These are phyloP conservation scores for Gadopsis bispinosus DNA, from an alignment of 2,797 vertebrate species.

Conservation along the genomic window DNA sequence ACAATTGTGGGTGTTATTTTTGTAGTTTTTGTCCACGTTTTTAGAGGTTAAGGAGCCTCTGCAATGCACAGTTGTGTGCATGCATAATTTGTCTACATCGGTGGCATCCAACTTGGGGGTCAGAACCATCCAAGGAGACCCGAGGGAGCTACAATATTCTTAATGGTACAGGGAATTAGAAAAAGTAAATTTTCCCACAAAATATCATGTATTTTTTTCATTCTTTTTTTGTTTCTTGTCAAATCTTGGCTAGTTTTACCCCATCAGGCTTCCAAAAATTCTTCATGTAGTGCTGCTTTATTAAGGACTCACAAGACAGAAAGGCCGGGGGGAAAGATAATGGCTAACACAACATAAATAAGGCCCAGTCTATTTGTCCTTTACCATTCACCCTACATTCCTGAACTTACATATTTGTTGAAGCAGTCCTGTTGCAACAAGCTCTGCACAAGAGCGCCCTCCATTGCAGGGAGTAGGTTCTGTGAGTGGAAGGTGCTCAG, in stretches of 20 bases:
- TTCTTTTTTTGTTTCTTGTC: background rate
- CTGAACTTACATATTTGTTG: slow-evolving; percentile 87
- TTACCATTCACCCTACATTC: background rate
- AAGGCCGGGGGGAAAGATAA: background rate
- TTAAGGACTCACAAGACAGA: background rate
- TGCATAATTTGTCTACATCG: background rate
- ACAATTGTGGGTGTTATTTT: background rate
- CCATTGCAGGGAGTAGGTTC: slow-evolving; percentile 89
- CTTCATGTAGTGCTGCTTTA: background rate
- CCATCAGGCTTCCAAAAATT: background rate
- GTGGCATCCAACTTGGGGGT: background rate
- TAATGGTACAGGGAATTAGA: background rate
- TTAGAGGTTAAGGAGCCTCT: background rate
- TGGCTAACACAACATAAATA: background rate
- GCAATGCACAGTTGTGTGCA: background rate
- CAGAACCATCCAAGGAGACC: background rate
- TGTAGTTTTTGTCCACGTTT: background rate
- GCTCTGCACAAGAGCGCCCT: slow-evolving; percentile 88
- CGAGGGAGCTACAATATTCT: background rate
- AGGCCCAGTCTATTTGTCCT: background rate
- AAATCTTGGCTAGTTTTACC: background rate
- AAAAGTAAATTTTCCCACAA: background rate
- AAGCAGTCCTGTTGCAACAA: slow-evolving; percentile 91
- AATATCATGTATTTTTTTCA: background rate
- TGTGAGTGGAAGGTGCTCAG: slow-evolving; percentile 88